A percentile compares a stretch with the other conserved stretches of the same genome.
phyloP scores from a whole-genome alignment of 2,113 vertebrate species.

The Paratilapia polleni region DNA sequence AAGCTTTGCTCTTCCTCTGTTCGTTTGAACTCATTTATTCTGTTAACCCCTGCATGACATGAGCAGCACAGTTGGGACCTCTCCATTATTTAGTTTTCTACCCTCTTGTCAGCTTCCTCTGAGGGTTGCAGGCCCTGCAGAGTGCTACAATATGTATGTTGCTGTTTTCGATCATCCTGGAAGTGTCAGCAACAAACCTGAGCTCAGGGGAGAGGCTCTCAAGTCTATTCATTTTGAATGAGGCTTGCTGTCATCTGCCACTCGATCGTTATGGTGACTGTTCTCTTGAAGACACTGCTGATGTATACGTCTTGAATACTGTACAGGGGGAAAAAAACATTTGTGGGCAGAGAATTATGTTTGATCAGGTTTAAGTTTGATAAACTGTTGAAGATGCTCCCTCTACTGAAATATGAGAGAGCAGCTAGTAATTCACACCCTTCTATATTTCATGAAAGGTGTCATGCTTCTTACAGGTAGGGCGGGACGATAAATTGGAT shows the following conservation, averaged over 20 bases:
- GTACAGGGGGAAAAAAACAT: slow-evolving; percentile 1
- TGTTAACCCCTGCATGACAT: slow-evolving; percentile 11
- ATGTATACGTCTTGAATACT: not conserved
- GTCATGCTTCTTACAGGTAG: slow-evolving; percentile 50
- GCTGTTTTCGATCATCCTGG: slow-evolving; percentile 21
- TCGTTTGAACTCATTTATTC: slow-evolving; percentile 61
- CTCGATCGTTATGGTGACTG: slow-evolving; percentile 41
- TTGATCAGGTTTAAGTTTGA: slow-evolving; percentile 25
- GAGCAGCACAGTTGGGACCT: slow-evolving; percentile 17
- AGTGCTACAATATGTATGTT: not conserved
- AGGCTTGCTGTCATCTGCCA: slow-evolving; percentile 53
- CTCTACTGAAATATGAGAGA: slow-evolving; percentile 40
- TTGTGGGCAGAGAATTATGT: slow-evolving; percentile 1
- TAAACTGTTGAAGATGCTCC: slow-evolving; percentile 13
- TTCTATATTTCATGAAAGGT: slow-evolving; percentile 75
- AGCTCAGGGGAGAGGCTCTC: slow-evolving; percentile 47
- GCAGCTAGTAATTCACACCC: slow-evolving; percentile 46
- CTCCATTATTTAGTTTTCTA: slow-evolving; percentile 56
- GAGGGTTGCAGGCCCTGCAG: slow-evolving; percentile 30
- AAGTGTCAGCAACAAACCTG: slow-evolving; percentile 53
- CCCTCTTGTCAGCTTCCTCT: slow-evolving; percentile 45
- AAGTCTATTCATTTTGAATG: slow-evolving; percentile 76
- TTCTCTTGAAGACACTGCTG: slow-evolving; percentile 29
- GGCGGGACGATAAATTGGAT: not conserved
- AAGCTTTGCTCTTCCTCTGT: not conserved